Base-by-base conservation (phyloP, 2,113 vertebrate species). In the Delphinapterus leucas region DNA sequence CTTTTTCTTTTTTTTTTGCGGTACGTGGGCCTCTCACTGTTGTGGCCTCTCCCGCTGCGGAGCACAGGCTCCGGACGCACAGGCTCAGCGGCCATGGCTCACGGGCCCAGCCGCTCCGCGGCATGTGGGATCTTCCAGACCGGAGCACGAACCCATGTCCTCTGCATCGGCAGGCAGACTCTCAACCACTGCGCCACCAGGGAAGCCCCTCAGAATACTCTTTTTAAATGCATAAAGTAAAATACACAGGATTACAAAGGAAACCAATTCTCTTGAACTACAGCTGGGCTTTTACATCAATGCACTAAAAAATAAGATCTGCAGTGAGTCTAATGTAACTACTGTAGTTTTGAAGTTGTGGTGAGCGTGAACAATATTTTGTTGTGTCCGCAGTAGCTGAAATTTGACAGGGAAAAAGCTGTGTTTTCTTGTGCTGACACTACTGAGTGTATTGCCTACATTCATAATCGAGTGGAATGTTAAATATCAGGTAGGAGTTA, bases 401-500 rank as follows among this genome's bases (percentile, higher is more conserved):
- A 21, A 63, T 9, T 5, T 36, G 23, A 44, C 33, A 9, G 53
- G 65, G 21, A 60, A 28, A 36, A 53, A 53, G 77, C 3, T 12
- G 41, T 17, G 49, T n/a, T 93, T 47, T 67, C 41, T 21, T 14
- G 21, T 71, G 1, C 26, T 5, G n/a, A 14, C 17, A 1, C 7
- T 31, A 0, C 20, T 21, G 44, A 3, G 25, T 1, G 5, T 18
- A 0, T 67, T n/a, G 31, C 47, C 80, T 18, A 0, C 12, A 0
- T 81, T 58, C 2, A 0, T 36, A 28, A 38, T 20, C 2, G 15
- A 33, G 76, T 44, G 49, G 20, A 25, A 26, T 11, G 21, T 53
- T 83, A 13, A 53, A 4, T 49, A 21, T 61, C 58, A 38, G 49
- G 55, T 36, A 67, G 58, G 6, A 8, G 17, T 25, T 73, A 36